Evolutionary conservation across 2,797 vertebrate genomes (phyloP).

Genomic region (Limnodromus scolopaceus): DNA sequence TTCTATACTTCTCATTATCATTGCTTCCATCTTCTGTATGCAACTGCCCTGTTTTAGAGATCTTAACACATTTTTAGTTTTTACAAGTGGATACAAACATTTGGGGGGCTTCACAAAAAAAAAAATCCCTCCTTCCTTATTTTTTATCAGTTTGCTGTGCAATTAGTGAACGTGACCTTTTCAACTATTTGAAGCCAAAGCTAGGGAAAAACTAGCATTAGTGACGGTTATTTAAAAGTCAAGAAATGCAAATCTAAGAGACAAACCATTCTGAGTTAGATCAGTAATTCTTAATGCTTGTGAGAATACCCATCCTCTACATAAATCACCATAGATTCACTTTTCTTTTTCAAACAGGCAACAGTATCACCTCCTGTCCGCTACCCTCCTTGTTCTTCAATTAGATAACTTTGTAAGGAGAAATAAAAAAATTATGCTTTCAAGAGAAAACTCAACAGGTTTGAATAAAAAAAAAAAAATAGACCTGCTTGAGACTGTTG

Average conservation of each 20-base stretch:
- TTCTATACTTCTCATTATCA: not conserved
- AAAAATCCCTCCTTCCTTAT: not conserved
- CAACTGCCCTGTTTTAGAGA: not conserved
- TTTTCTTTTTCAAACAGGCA: not conserved
- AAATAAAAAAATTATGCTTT: not conserved
- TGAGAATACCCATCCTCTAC: not conserved
- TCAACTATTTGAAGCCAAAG: not conserved
- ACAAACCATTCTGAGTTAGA: not conserved
- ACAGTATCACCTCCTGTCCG: not conserved
- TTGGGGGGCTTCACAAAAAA: not conserved
- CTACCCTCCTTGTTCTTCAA: not conserved
- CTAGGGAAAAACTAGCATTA: not conserved
- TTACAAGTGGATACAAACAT: fast-evolving
- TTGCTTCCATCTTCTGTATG: not conserved
- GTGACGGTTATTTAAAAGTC: not conserved
- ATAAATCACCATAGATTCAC: not conserved
- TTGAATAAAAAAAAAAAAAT: not conserved
- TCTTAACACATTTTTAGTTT: not conserved
- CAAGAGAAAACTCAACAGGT: not conserved
- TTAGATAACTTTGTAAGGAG: not conserved
- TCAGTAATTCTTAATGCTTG: not conserved
- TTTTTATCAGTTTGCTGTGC: not conserved
- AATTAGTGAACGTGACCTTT: not conserved
- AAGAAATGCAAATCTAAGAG: not conserved
- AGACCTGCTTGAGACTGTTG: not conserved